These are phyloP conservation scores for Parnassius orleans DNA, from an alignment of 2,888 invertebrate species.

Conservation along the genomic window DNA sequence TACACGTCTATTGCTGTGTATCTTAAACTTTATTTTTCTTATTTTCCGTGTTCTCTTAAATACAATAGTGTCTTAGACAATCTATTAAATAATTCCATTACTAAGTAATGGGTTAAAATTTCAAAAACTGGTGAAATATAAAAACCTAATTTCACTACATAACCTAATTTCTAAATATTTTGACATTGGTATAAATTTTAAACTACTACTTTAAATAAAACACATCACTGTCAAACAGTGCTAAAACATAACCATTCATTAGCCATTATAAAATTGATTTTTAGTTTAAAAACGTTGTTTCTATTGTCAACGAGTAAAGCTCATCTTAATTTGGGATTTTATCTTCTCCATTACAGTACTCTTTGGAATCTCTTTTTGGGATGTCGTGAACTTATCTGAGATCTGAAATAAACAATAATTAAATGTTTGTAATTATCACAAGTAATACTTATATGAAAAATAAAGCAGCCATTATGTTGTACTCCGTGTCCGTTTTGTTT, in stretches of 20 bases:
- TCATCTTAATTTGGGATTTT: conserved; percentile 36
- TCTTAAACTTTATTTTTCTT: neutral
- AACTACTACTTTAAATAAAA: conserved; percentile 4
- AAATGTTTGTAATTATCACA: too few species aligned
- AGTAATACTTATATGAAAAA: too few species aligned
- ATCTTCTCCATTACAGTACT: conserved; percentile 35
- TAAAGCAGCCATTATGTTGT: too few species aligned
- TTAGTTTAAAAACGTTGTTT: conserved; percentile 36
- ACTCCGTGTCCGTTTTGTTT: too few species aligned
- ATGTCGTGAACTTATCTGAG: conserved; percentile 45
- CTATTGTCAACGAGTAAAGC: conserved; percentile 73
- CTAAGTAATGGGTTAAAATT: conserved; percentile 13
- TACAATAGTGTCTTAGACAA: conserved; percentile 16
- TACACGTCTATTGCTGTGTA: neutral
- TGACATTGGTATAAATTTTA: conserved; percentile 13
- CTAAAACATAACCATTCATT: neutral
- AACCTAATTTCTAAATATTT: conserved; percentile 7
- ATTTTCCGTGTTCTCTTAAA: neutral
- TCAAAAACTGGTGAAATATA: conserved; percentile 4
- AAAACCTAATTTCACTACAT: conserved; percentile 3
- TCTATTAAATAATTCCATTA: conserved; percentile 11
- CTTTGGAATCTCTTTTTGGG: conserved; percentile 53
- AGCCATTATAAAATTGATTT: conserved; percentile 2
- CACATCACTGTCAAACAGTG: conserved; percentile 19
- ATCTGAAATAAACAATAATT: conserved; percentile 51